Base-by-base conservation (phyloP, 1,140 invertebrate species). In the Planococcus citri region DNA sequence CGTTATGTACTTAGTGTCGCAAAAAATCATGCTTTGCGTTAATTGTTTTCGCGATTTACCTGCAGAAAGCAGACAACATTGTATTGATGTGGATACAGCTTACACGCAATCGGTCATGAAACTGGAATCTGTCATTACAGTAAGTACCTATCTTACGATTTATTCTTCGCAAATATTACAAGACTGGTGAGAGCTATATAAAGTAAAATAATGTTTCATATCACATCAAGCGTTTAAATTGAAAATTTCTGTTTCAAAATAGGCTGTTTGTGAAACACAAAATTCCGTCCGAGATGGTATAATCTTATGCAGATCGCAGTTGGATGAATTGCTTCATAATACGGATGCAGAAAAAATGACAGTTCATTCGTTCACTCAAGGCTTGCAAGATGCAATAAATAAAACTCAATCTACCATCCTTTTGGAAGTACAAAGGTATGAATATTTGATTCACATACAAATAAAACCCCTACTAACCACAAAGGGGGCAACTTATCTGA, bases 11-110 rank as follows among this genome's bases (percentile, higher is more conserved):
- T 87, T 85, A 6, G 84, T 84, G 38, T 81, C 83, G 51, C 84
- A 84, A 72, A 84, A 86, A 72, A 81, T 80, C 27, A 87, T 88
- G 86, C 76, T 88, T 1, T 88, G 86, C 73, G 85, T 87, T 10
- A 87, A 84, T 68, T 88, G 87, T 73, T 87, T 86, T 73, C 82
- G 86, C 17, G 86, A 88, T 73, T 83, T 83, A 4, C 84, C 85
- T 1, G 78, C 81, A 37, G 86, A 88, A 70, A 81, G 83, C 1
- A 77, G 86, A 22, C 77, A 84, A 6, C 85, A 87, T 73, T 88
- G 87, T 75, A 80, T 88, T 12, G 86, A 88, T 74, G 84, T 88
- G 68, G 86, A 88, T 72, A 86, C 83, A 21, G 86, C 87, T n/a
- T 87, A 87, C 79, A 81, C 80, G 71, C 86, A 87, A 75, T 81